Conservation (phyloP, 2,113 vertebrate genomes). For the Pseudopodoces humilis region DNA sequence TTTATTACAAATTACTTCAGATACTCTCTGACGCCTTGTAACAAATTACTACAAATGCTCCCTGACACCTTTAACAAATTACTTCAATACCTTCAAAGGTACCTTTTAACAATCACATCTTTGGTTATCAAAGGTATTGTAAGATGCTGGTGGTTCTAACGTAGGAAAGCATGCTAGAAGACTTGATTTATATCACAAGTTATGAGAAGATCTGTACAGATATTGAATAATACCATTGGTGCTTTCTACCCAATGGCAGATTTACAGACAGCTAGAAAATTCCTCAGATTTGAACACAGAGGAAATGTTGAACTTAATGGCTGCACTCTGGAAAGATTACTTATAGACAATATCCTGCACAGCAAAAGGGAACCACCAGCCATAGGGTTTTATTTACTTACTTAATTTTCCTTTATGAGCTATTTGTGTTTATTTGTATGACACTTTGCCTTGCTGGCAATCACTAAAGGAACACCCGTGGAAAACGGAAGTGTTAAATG, state of each 20-base stretch:
- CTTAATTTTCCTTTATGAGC: background rate
- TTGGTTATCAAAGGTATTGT: background rate
- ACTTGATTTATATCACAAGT: background rate
- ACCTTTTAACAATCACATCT: background rate
- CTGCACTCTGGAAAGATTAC: background rate
- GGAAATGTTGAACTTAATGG: background rate
- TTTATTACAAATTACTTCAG: background rate
- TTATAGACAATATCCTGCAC: background rate
- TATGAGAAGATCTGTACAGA: background rate
- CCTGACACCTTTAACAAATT: background rate
- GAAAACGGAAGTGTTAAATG: background rate
- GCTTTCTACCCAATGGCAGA: background rate
- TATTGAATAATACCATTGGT: background rate
- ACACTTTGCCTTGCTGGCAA: background rate
- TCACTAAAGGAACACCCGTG: background rate
- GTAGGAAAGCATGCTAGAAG: background rate
- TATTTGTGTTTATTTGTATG: background rate
- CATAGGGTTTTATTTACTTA: background rate
- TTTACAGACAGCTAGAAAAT: background rate
- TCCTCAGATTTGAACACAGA: background rate
- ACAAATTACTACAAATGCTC: background rate
- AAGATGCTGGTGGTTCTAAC: background rate
- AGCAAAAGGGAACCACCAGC: background rate
- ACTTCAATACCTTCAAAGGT: background rate
- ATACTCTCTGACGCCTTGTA: background rate